Base-by-base conservation (phyloP, 92 coral and sea anemone species). In the Palythoa grandis region DNA sequence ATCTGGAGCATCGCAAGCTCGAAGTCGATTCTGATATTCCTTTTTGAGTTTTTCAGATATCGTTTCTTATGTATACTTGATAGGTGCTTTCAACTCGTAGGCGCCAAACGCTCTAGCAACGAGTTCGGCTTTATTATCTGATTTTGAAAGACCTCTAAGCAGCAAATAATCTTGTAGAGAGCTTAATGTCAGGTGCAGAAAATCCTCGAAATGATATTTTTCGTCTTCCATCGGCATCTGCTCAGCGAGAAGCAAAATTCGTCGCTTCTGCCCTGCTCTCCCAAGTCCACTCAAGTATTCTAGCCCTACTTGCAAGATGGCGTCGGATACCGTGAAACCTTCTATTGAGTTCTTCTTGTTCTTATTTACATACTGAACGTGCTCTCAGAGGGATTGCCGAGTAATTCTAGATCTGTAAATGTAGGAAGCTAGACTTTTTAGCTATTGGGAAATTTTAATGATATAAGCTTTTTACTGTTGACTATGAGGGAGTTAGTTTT, bases 21-120 rank as follows among this genome's bases (percentile, higher is more conserved):
- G 74, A 15, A 87, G 85, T 53, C 88, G 88, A 47, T 16, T 2
- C 47, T 80, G 88, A 47, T 87, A 82, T 87, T 70, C 82, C 16
- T 22, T 47, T 20, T 87, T 67, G 12, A 75, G 73, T 4, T 39
- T 54, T 76, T 54, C 58, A 6, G 47, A 65, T 52, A 54, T 38
- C 43, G 40, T 19, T 67, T 82, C 76, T 82, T 82, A 76, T 37
- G 86, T 63, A 13, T 15, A 43, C 19, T 82, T 67, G 35, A 43
- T 82, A 3, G 76, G 86, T 39, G 38, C 25, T 43, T 82, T 67
- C 74, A 61, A 67, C 38, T 82, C 86, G 58, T 63, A 82, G 1
- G 86, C 86, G 38, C 75, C 57, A 68, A 82, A 82, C 2, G 86
- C 86, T 66, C 65, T 9, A 9, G 85, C 85, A 14, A 80, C 85